Evolutionary conservation across 2,888 invertebrate species (phyloP).

Genomic region (Crocallis elinguaria): DNA sequence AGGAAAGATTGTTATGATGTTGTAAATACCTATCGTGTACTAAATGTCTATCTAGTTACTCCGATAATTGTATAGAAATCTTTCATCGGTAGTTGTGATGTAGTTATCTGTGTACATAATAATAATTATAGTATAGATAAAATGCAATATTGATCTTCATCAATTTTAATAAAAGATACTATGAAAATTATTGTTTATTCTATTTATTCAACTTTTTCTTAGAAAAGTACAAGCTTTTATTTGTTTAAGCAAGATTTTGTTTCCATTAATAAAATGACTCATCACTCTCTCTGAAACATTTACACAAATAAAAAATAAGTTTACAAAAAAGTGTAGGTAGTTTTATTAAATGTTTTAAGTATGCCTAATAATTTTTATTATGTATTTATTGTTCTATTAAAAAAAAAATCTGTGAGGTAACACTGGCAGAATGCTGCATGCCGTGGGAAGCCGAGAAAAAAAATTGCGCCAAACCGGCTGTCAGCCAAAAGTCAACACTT

Average conservation of each 20-base stretch:
- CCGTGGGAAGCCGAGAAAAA: no score
- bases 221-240: no score
- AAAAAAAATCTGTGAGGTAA: no score
- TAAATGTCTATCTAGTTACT: not conserved
- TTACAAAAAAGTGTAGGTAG: no score
- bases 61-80: slow-evolving; percentile 4
- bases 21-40: slow-evolving; percentile 2
- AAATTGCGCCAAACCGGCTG: not conserved
- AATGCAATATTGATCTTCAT: slow-evolving; percentile 61
- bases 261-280: no score
- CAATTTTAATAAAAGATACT: slow-evolving; percentile 39
- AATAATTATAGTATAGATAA: slow-evolving; percentile 19
- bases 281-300: no score
- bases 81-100: slow-evolving; percentile 24
- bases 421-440: no score
- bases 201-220: not conserved
- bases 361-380: no score
- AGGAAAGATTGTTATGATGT: not conserved
- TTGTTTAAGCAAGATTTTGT: no score
- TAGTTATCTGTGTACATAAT: slow-evolving; percentile 28
- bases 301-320: no score
- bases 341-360: no score
- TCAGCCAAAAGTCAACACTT: not conserved
- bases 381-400: no score
- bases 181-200: not conserved